A percentile compares a stretch with the other conserved stretches of the same genome.
phyloP scores from a whole-genome alignment of 2,888 invertebrate genomes.

The Tachina lurida region DNA sequence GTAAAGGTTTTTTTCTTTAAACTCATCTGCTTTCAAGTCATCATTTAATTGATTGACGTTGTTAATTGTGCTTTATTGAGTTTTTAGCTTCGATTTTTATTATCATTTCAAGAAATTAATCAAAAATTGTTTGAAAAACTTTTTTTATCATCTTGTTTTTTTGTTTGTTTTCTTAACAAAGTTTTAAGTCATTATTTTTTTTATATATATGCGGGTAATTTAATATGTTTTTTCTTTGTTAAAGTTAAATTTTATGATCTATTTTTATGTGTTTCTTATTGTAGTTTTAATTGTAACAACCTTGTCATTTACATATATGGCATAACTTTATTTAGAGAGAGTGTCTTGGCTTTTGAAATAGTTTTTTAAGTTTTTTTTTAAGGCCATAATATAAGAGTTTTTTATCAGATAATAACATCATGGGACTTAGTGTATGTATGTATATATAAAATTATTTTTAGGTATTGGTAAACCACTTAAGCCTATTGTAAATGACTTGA shows the following conservation, averaged over 20 bases:
- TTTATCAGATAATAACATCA: not conserved
- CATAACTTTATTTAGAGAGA: not conserved
- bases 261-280: slow-evolving; percentile 32
- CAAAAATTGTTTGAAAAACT: slow-evolving; percentile 9
- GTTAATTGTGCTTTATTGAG: slow-evolving; percentile 28
- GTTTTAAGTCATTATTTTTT: slow-evolving; percentile 5
- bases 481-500: too few species aligned
- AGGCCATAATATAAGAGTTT: not conserved
- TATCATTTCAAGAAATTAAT: slow-evolving; percentile 41
- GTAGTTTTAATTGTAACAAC: slow-evolving; percentile 33
- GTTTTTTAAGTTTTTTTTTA: not conserved
- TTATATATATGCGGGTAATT: slow-evolving; percentile 36
- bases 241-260: slow-evolving; percentile 12
- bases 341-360: not conserved
- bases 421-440: too few species aligned
- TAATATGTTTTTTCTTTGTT: not conserved
- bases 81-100: slow-evolving; percentile 18
- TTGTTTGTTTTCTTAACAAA: not conserved
- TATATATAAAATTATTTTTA: too few species aligned
- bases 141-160: too few species aligned
- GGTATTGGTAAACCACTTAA: too few species aligned
- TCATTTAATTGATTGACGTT: slow-evolving; percentile 60
- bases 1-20: not conserved
- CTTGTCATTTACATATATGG: slow-evolving; percentile 40
- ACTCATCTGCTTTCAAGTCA: slow-evolving; percentile 29